Percentiles rank a stretch among this genome's conserved stretches.
phyloP scores from a whole-genome alignment of 2,797 vertebrate genomes.

The Myiotriccus ornatus region DNA sequence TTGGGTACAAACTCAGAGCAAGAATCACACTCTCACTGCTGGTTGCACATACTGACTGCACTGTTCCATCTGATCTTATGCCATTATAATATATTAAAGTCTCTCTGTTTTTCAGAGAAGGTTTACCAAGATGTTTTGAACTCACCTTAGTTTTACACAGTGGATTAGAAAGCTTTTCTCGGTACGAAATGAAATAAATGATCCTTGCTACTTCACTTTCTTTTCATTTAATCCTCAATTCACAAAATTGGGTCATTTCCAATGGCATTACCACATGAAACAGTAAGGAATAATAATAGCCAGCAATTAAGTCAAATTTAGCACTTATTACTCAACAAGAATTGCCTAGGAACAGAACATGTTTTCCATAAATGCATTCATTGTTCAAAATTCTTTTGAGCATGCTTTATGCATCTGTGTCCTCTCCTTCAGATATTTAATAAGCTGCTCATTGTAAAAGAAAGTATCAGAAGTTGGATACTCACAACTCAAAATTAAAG shows the following conservation, averaged over 20 bases:
- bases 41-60: not conserved
- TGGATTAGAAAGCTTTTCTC: constrained; percentile 3
- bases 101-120: not conserved
- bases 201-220: constrained; percentile 3
- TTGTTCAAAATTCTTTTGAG: constrained; percentile 37
- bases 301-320: constrained; percentile 61
- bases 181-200: not conserved
- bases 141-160: not conserved
- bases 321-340: constrained; percentile 60
- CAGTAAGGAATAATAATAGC: constrained; percentile 47
- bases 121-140: not conserved
- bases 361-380: constrained; percentile 47
- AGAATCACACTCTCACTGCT: not conserved
- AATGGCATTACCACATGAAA: constrained; percentile 41
- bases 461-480: not conserved
- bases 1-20: not conserved
- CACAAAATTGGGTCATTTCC: constrained; percentile 55
- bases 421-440: constrained; percentile 28
- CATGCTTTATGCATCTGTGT: not conserved
- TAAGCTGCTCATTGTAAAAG: not conserved
- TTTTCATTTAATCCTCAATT: constrained; percentile 24
- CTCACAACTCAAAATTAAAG: constrained; percentile 26
- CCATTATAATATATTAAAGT: not conserved
- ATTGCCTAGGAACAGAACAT: constrained; percentile 61
- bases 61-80: not conserved